Percentiles rank a stretch among this genome's conserved stretches.
Evolutionary conservation across 2,113 vertebrate genomes (phyloP).

Genomic region (Sitta europaea): DNA sequence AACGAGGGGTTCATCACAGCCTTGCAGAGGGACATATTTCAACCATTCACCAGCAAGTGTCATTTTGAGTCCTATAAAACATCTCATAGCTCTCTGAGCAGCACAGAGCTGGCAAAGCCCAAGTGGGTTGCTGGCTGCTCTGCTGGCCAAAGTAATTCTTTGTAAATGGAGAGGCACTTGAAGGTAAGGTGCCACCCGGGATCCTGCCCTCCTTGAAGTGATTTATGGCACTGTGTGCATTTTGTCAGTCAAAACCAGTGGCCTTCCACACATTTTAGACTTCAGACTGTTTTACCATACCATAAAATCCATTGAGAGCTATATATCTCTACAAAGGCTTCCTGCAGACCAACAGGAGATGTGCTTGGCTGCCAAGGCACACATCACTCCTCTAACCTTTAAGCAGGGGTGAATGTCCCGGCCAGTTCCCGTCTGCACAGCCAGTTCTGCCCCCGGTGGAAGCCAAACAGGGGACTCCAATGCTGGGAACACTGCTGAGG

Average conservation of each 20-base stretch:
- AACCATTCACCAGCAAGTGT: not conserved
- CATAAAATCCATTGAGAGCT: conserved; percentile 35
- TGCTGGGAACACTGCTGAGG: not conserved
- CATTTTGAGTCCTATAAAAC: not conserved
- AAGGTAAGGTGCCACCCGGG: conserved; percentile 57
- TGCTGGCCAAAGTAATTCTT: conserved; percentile 62
- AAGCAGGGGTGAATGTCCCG: not conserved
- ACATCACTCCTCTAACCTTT: not conserved
- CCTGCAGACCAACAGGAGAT: not conserved
- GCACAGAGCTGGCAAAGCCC: conserved; percentile 45
- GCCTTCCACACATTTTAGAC: conserved; percentile 34
- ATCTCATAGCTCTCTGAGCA: not conserved
- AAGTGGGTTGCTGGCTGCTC: conserved; percentile 43
- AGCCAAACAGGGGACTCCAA: not conserved
- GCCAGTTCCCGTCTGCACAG: rapidly evolving
- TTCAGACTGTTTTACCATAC: conserved; percentile 51
- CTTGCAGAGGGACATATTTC: not conserved
- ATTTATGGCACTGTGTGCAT: conserved; percentile 34
- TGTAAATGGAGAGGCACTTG: conserved; percentile 53
- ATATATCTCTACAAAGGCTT: not conserved
- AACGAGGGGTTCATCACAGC: not conserved
- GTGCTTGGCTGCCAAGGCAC: not conserved
- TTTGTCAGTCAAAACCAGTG: conserved; percentile 45
- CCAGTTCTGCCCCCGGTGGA: not conserved
- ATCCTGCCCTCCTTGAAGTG: conserved; percentile 44